phyloP scores from a whole-genome alignment of 2,797 vertebrate genomes.

The Mus spretus region DNA sequence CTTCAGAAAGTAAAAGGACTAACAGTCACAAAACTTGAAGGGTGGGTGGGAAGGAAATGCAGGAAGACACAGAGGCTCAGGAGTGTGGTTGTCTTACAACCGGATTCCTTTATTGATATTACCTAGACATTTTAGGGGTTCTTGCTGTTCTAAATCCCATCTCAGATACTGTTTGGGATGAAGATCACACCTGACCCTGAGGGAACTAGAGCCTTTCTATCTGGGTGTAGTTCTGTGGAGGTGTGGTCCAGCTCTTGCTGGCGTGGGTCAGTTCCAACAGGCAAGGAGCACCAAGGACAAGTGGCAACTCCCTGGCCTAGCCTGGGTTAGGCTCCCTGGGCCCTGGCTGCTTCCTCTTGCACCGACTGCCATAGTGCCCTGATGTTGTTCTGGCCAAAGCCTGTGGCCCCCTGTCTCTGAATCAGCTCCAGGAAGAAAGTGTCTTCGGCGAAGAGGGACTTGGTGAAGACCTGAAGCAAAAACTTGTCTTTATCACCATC shows the following conservation, averaged over 20 bases:
- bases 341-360: conserved; percentile 90
- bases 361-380: conserved; percentile 95
- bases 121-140: background rate
- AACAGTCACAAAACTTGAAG: conserved; percentile 20
- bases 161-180: background rate
- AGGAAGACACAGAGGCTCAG: conserved; percentile 17
- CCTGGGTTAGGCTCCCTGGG: background rate
- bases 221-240: background rate
- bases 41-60: background rate
- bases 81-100: background rate
- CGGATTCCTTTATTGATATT: conserved; percentile 27
- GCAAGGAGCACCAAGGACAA: background rate
- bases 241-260: background rate
- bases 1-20: conserved; percentile 20
- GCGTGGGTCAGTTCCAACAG: background rate
- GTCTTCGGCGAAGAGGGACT: conserved; percentile 94
- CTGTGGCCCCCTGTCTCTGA: conserved; percentile 92
- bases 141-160: background rate
- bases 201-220: background rate
- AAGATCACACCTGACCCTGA: background rate
- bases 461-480: conserved; percentile 97
- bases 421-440: conserved; percentile 98
- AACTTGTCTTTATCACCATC: conserved; percentile 89
- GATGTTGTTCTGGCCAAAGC: conserved; percentile 97
- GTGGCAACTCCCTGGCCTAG: background rate